Percentiles rank a stretch among this genome's conserved stretches.
These are phyloP conservation scores for Sebastes goodei DNA, from an alignment of 2,797 vertebrate species.

Conservation along the genomic window DNA sequence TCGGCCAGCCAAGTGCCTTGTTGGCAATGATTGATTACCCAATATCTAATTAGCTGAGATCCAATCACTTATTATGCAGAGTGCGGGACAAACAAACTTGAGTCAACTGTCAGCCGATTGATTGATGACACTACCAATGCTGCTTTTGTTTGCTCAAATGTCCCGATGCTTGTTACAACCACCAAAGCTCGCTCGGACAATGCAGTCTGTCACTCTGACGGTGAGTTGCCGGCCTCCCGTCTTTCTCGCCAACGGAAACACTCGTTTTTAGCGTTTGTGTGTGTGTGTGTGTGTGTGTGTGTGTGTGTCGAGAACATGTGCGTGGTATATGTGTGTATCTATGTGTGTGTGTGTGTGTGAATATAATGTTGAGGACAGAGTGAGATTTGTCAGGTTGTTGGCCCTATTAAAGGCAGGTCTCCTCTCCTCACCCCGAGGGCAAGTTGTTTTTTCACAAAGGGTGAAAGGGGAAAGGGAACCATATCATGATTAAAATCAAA, in stretches of 20 bases:
- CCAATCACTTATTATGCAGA: constrained; percentile 99
- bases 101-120: constrained; percentile 94
- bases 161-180: constrained; percentile 98
- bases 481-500: constrained; percentile 78
- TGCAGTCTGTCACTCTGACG: constrained; percentile 91
- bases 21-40: constrained; percentile 99
- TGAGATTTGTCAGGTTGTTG: constrained; percentile 86
- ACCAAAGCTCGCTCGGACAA: constrained; percentile 93
- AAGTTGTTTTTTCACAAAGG: constrained; percentile 62
- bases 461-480: constrained; percentile 42
- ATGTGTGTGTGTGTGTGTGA: not conserved
- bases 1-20: constrained; percentile 92
- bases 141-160: constrained; percentile 96
- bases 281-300: not conserved
- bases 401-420: constrained; percentile 81
- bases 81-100: constrained; percentile 98
- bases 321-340: not conserved
- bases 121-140: constrained; percentile 98
- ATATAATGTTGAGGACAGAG: constrained; percentile 71
- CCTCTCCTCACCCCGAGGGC: constrained; percentile 72
- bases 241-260: constrained; percentile 69
- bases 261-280: constrained; percentile 53
- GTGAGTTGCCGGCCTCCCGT: constrained; percentile 80
- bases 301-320: not conserved
- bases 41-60: constrained; percentile 99